These are phyloP conservation scores for Periophthalmus magnuspinnatus DNA, from an alignment of 2,797 vertebrate genomes.

Conservation along the genomic window DNA sequence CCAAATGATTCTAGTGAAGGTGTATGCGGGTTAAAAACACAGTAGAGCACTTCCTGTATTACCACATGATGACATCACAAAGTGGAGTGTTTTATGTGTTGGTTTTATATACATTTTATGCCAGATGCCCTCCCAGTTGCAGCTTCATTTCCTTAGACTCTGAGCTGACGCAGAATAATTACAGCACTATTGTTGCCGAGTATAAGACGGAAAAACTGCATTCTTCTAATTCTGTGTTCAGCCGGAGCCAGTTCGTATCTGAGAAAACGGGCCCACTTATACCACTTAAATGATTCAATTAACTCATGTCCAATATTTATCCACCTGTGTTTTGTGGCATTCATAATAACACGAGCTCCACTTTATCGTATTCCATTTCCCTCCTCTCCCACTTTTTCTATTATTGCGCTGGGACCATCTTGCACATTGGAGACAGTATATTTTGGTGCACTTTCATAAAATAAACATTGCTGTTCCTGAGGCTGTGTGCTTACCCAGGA, in stretches of 20 bases:
- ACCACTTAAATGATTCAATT: slow-evolving; percentile 1
- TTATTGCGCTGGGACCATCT: neutral
- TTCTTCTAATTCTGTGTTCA: neutral
- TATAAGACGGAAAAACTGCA: neutral
- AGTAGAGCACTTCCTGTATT: too few species aligned
- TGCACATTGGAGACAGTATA: neutral
- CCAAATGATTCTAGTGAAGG: too few species aligned
- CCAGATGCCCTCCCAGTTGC: neutral
- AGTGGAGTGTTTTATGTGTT: too few species aligned
- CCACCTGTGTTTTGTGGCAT: slow-evolving; percentile 39
- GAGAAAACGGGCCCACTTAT: neutral
- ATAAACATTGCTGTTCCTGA: slow-evolving; percentile 7
- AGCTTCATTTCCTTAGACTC: neutral
- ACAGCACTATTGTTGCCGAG: neutral
- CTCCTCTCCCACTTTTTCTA: neutral
- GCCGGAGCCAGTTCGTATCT: neutral
- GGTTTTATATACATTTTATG: neutral
- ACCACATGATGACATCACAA: too few species aligned
- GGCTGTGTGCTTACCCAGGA: neutral
- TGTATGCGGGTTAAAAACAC: too few species aligned
- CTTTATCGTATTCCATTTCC: neutral
- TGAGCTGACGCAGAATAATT: neutral
- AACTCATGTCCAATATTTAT: slow-evolving; percentile 33
- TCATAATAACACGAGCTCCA: neutral
- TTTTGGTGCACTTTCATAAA: slow-evolving; percentile 14